phyloP scores from a whole-genome alignment of 1,140 invertebrate species.

The Aphidius ervi region DNA sequence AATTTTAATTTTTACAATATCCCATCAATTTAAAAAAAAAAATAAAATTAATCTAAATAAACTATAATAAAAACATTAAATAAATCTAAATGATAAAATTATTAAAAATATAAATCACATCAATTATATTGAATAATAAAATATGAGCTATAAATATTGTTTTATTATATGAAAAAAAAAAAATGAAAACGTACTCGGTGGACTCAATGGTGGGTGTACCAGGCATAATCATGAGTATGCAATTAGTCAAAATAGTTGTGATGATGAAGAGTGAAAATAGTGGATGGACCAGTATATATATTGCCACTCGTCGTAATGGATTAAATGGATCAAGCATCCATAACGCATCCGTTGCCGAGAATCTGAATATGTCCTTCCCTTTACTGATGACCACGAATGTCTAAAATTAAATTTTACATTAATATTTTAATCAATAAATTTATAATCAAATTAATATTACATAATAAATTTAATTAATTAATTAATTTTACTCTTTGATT shows the following conservation, averaged over 20 bases:
- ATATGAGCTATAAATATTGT: too few relatives aligned
- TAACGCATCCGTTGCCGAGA: constrained; percentile 93
- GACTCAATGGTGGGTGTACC: constrained; percentile 88
- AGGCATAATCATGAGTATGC: constrained; percentile 97
- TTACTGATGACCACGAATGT: constrained; percentile 97
- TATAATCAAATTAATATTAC: background rate
- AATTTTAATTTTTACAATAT: too few relatives aligned
- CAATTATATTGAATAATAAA: too few relatives aligned
- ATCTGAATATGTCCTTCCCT: constrained; percentile 98
- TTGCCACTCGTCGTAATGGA: constrained; percentile 92
- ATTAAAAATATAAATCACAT: too few relatives aligned
- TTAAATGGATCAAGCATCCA: constrained; percentile 96
- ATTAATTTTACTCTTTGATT: constrained; percentile 78
- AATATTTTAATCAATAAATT: background rate
- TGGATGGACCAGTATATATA: constrained; percentile 96
- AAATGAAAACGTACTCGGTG: constrained; percentile 81
- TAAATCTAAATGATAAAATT: too few relatives aligned
- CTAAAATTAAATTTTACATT: constrained; percentile 57
- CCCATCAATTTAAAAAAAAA: too few relatives aligned
- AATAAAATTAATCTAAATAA: too few relatives aligned
- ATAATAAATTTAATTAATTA: constrained; percentile 21
- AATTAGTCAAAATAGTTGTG: constrained; percentile 95
- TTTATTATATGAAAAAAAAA: background rate
- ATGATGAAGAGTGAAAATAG: constrained; percentile 97
- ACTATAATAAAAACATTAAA: too few relatives aligned